Evolutionary conservation across 1,140 invertebrate genomes (phyloP), one percentile per base, ranked within the genome.

Genomic region (Tetramorium simillimum): DNA sequence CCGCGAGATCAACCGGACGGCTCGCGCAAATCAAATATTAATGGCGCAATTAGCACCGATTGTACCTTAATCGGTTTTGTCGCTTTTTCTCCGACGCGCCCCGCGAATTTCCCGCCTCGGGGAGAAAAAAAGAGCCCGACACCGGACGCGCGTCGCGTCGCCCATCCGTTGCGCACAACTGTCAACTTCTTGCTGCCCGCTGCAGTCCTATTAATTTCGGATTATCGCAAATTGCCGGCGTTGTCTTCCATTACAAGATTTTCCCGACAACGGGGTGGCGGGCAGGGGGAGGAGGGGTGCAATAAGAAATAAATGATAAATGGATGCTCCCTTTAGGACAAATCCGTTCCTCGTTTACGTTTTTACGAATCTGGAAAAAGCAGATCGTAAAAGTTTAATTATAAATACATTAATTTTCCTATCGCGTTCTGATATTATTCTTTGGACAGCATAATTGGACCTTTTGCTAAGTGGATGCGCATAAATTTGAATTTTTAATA

Each of bases 31-130:
- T 94, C 89, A 94, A 94, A 93, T 93, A 94, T 94, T 94, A 94
- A 94, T 94, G 87, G 92, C 77, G 92, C 91, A 94, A 94, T 94
- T 94, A 93, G 93, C 93, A 92, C 81, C 92, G 88, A 94, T 94
- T 94, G 92, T 93, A 53, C 92, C 92, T 92, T 93, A 92, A 94
- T 94, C 90, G 92, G 90, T 92, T 90, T 91, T 85, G 89, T 89
- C 91, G 21, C 89, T 88, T 60, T 73, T 80, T 84, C 76, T 51
- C 46, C 85, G 60, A 72, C 81, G 80, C 60, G 80, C 60, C 72
- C 65, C n/a, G 18, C 85, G 86, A 82, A 91, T 77, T 82, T 81
- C 86, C 65, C 56, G 51, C 88, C 62, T 40, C 72, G 58, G 46
- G 18, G 18, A 2, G 28, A 21, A 60, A 37, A 78, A 77, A 40